phyloP scores from a whole-genome alignment of 1,140 invertebrate genomes.

The Tetramorium simillimum region DNA sequence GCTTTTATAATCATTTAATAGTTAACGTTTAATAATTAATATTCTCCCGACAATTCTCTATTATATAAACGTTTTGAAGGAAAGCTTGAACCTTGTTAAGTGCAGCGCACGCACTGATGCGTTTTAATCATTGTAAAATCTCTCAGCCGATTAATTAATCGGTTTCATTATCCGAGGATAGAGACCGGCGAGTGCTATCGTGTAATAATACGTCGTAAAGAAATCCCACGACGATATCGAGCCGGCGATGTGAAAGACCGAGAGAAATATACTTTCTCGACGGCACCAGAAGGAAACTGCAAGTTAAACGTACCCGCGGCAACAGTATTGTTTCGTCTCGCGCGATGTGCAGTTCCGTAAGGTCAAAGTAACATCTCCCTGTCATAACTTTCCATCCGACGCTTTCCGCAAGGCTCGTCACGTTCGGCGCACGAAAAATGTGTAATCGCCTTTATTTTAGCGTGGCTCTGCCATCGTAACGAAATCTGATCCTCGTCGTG shows the following conservation, averaged over 20 bases:
- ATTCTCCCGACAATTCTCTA: not conserved
- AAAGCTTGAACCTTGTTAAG: not conserved
- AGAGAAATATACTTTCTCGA: constrained; percentile 73
- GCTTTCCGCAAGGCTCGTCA: not conserved
- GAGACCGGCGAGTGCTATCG: too few relatives aligned
- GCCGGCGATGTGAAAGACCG: constrained; percentile 52
- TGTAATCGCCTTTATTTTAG: not conserved
- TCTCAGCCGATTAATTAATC: constrained; percentile 16
- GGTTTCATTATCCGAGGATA: not conserved
- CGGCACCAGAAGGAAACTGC: constrained; percentile 65
- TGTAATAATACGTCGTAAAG: constrained; percentile 53
- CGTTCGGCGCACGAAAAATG: not conserved
- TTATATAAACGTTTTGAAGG: not conserved
- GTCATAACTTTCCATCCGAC: constrained; percentile 24
- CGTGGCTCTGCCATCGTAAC: not conserved
- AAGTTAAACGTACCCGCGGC: constrained; percentile 36
- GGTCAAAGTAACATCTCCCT: constrained; percentile 28
- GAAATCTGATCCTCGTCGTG: not conserved
- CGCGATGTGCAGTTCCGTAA: constrained; percentile 12
- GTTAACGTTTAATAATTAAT: not conserved
- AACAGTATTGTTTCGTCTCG: constrained; percentile 53
- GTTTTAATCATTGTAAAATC: constrained; percentile 3
- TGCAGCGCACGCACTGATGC: not conserved
- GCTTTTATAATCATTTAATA: not conserved
- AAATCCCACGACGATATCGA: constrained; percentile 46